A percentile compares a stretch with the other conserved stretches of the same genome.
Conservation (phyloP, 1,140 invertebrate genomes). For the Apis dorsata region DNA sequence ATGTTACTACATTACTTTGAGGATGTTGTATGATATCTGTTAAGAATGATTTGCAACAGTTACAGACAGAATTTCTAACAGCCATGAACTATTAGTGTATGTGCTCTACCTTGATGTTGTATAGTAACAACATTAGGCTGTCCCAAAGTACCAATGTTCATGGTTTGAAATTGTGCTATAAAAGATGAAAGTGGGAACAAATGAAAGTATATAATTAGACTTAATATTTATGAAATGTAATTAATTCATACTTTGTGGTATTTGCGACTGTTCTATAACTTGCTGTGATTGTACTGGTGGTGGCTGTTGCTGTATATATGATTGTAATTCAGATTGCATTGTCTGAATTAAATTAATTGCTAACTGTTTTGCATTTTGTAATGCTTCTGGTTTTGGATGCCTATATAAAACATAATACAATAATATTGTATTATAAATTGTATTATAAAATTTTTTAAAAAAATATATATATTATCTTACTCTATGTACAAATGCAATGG, state of each 20-base stretch:
- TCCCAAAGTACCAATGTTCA: slow-evolving; percentile 78
- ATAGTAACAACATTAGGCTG: slow-evolving; percentile 79
- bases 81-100: slow-evolving; percentile 37
- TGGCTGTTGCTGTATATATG: slow-evolving; percentile 82
- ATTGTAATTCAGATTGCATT: slow-evolving; percentile 87
- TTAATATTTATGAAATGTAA: slow-evolving; percentile 21
- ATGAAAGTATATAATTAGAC: slow-evolving; percentile 42
- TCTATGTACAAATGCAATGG: slow-evolving; percentile 90
- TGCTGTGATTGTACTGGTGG: slow-evolving; percentile 77
- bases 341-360: slow-evolving; percentile 90
- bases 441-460: slow-evolving; percentile 2
- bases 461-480: slow-evolving; percentile 72
- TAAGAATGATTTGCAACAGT: slow-evolving; percentile 24
- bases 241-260: slow-evolving; percentile 72
- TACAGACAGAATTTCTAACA: slow-evolving; percentile 33
- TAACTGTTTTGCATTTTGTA: slow-evolving; percentile 87
- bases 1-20: slow-evolving; percentile 76
- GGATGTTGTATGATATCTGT: slow-evolving; percentile 78
- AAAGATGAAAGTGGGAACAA: slow-evolving; percentile 51
- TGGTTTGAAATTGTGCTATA: slow-evolving; percentile 79
- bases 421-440: slow-evolving; percentile 5
- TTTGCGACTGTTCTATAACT: slow-evolving; percentile 74
- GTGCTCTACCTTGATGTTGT: slow-evolving; percentile 76
- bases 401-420: slow-evolving; percentile 74
- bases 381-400: slow-evolving; percentile 85